Conservation (phyloP, 2,113 vertebrate species). For the Hydropotes inermis region DNA sequence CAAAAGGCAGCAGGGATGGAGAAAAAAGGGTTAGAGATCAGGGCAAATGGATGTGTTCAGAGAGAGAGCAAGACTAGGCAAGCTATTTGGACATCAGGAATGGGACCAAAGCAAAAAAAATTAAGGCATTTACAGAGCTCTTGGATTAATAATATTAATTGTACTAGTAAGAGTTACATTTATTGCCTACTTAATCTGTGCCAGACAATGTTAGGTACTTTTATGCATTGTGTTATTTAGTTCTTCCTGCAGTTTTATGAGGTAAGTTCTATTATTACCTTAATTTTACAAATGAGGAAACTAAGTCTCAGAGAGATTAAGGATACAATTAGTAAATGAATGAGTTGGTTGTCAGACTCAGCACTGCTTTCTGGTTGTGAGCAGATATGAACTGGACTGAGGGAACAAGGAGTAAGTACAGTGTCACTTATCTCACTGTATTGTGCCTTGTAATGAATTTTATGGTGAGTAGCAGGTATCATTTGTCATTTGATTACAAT, state of each 20-base stretch:
- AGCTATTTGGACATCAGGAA: background rate
- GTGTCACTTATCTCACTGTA: background rate
- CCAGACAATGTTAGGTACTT: background rate
- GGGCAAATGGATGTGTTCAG: background rate
- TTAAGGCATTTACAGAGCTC: background rate
- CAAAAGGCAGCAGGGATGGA: background rate
- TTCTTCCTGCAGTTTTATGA: background rate
- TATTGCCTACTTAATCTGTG: background rate
- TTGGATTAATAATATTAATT: background rate
- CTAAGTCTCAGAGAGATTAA: background rate
- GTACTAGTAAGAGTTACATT: background rate
- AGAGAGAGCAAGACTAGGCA: background rate
- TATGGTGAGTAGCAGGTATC: background rate
- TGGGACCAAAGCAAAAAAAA: background rate
- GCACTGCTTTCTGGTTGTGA: background rate
- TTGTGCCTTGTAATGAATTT: background rate
- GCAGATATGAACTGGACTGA: background rate
- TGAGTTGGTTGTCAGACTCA: background rate
- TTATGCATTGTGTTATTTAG: background rate
- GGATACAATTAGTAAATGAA: background rate
- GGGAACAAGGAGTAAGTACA: background rate
- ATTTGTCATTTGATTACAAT: conserved; percentile 36
- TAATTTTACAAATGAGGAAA: conserved; percentile 18
- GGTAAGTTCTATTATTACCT: background rate
- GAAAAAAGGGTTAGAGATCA: background rate